A percentile compares a stretch with the other conserved stretches of the same genome.
Conservation (phyloP, 2,888 invertebrate species). For the Noctua fimbriata region DNA sequence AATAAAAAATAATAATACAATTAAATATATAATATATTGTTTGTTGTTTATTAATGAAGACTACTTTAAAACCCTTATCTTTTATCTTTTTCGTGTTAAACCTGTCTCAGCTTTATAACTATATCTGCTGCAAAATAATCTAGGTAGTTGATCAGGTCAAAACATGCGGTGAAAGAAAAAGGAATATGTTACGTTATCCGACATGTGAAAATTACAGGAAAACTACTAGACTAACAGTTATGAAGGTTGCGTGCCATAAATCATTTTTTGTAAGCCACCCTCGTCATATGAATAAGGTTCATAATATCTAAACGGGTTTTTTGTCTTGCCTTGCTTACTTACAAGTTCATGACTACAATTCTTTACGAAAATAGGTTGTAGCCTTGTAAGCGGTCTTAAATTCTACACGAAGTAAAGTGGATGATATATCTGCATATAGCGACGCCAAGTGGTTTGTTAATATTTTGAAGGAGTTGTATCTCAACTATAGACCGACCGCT, state of each 20-base stretch:
- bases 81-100: too few relatives aligned
- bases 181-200: not conserved
- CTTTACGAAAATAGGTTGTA: not conserved
- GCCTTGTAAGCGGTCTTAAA: too few relatives aligned
- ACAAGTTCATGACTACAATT: not conserved
- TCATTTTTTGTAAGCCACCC: constrained; percentile 56
- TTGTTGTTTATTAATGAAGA: too few relatives aligned
- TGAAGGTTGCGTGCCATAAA: constrained; percentile 49
- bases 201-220: constrained; percentile 32
- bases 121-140: not conserved
- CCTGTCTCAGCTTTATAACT: too few relatives aligned
- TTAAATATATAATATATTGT: too few relatives aligned
- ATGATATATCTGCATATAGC: too few relatives aligned
- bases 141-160: not conserved
- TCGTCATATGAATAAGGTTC: constrained; percentile 61
- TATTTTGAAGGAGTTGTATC: too few relatives aligned
- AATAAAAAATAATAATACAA: too few relatives aligned
- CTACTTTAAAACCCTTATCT: too few relatives aligned
- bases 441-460: too few relatives aligned
- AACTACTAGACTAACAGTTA: constrained; percentile 31
- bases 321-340: constrained; percentile 7
- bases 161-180: not conserved
- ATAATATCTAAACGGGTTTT: constrained; percentile 45
- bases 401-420: too few relatives aligned
- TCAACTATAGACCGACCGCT: too few relatives aligned